Evolutionary conservation across 1,140 invertebrate genomes (phyloP).

Genomic region (Ceratosolen fusciceps): DNA sequence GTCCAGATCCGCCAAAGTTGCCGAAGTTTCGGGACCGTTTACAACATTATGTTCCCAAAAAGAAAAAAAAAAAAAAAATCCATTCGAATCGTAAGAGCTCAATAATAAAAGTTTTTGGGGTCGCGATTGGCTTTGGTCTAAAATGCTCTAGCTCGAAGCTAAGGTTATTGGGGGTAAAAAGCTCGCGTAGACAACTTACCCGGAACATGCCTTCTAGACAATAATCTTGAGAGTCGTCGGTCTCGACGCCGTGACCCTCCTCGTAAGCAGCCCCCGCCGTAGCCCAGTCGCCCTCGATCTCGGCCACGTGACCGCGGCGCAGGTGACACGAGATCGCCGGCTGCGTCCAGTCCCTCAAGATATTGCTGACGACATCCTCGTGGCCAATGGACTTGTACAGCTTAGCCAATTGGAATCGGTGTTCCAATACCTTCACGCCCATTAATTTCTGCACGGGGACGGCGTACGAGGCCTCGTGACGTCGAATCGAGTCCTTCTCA

Average conservation of each 20-base stretch:
- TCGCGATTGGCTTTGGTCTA: too few species aligned
- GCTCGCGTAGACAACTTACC: conserved; percentile 10
- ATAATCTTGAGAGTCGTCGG: conserved; percentile 60
- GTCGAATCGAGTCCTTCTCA: conserved; percentile 73
- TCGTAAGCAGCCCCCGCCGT: conserved; percentile 72
- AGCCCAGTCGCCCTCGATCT: conserved; percentile 72
- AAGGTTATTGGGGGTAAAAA: too few species aligned
- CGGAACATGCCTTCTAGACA: conserved; percentile 64
- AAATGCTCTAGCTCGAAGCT: too few species aligned
- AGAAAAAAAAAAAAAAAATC: too few species aligned
- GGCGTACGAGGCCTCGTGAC: neutral
- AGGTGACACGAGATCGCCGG: conserved; percentile 50
- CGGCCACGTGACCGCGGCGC: conserved; percentile 49
- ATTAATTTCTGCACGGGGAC: neutral
- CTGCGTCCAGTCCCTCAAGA: conserved; percentile 70
- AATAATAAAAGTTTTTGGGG: too few species aligned
- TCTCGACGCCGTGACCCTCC: conserved; percentile 57
- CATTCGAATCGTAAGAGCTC: too few species aligned
- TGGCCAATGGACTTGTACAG: conserved; percentile 77
- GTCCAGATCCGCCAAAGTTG: too few species aligned
- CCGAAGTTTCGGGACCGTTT: too few species aligned
- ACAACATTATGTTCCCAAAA: too few species aligned
- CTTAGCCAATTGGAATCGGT: conserved; percentile 74
- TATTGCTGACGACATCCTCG: conserved; percentile 75
- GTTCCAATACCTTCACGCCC: neutral